Percentiles rank a stretch among this genome's conserved stretches.
These are phyloP conservation scores for Mimumesa dahlbomi DNA, from an alignment of 2,888 invertebrate genomes.

Conservation along the genomic window DNA sequence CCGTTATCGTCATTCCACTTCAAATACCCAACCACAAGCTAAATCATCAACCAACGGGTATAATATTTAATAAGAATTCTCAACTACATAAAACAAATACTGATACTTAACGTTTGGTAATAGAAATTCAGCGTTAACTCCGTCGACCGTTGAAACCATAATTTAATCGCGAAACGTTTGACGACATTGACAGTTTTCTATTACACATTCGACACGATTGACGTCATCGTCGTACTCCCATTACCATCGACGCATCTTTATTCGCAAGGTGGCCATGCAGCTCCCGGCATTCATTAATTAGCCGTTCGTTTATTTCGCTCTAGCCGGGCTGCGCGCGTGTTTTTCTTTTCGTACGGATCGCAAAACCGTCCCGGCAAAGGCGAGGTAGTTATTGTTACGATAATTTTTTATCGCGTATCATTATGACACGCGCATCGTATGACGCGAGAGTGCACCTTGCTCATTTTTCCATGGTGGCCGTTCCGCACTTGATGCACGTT, in stretches of 20 bases:
- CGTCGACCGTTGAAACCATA: no score
- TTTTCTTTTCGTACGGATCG: conserved; percentile 20
- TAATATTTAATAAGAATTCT: no score
- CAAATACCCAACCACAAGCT: no score
- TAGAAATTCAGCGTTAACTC: no score
- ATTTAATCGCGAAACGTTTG: no score
- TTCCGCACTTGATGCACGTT: no score
- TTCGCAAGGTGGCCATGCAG: conserved; percentile 36
- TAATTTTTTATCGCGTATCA: conserved; percentile 48
- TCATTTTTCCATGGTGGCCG: conserved; percentile 22
- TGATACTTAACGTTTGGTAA: no score
- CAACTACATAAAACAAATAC: no score
- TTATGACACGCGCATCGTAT: conserved; percentile 49
- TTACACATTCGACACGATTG: no score
- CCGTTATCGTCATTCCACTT: no score
- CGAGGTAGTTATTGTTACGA: conserved; percentile 44
- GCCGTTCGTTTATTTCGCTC: conserved; percentile 51
- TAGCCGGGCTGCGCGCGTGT: conserved; percentile 17
- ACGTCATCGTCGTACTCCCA: conserved; percentile 4
- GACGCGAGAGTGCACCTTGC: conserved; percentile 36
- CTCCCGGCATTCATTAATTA: conserved; percentile 55
- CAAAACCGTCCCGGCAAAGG: conserved; percentile 54
- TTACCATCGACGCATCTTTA: conserved; percentile 47
- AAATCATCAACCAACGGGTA: no score
- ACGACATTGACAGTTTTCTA: no score